Evolutionary conservation across 2,797 vertebrate genomes (phyloP), one percentile per base, ranked within the genome.

Genomic region (Thamnophis elegans): DNA sequence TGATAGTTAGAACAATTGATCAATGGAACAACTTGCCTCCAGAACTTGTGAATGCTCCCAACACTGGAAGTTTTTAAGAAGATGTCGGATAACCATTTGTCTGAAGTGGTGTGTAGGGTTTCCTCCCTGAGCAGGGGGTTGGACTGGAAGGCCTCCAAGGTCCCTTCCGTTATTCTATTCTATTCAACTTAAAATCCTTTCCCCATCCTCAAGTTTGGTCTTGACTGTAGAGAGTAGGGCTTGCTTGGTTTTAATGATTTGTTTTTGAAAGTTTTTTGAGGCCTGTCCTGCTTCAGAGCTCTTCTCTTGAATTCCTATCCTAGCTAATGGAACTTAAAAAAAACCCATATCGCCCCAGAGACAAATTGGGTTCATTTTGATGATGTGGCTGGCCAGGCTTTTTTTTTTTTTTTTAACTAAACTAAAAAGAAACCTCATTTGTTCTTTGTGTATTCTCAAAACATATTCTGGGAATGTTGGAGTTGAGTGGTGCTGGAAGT

Each of bases 271-370:
- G 85, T 25, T 12, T 28, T 4, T 5, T 32, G 62, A 88, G 26
- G 59, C 4, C 20, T 53, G 55, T 90, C 68, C 60, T 62, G 26
- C 11, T 25, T 92, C 0, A 2, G 5, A 36, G 55, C 86, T 82
- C 42, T 92, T 2, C 12, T 85, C 93, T 94, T 94, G 92, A 89
- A 95, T 90, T 93, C 58, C 89, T 73, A 91, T 94, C 94, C 93
- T 65, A 82, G 86, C 6, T 8, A 90, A 60, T 93, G 91, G 55
- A 51, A 51, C 92, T 87, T n/a, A n/a, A n/a, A n/a, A n/a, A 93
- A 62, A 60, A 60, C 36, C 9, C 36, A 7, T 89, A 82, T 92
- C 54, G 94, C 51, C 89, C 90, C 91, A 47, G 89, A 62, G 89
- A 94, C 91, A 20, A 92, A 78, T 9, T 87, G 42, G 62, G 87